These are phyloP conservation scores for Habroteleia sp. DNA, from an alignment of 2,888 invertebrate species.

Conservation along the genomic window DNA sequence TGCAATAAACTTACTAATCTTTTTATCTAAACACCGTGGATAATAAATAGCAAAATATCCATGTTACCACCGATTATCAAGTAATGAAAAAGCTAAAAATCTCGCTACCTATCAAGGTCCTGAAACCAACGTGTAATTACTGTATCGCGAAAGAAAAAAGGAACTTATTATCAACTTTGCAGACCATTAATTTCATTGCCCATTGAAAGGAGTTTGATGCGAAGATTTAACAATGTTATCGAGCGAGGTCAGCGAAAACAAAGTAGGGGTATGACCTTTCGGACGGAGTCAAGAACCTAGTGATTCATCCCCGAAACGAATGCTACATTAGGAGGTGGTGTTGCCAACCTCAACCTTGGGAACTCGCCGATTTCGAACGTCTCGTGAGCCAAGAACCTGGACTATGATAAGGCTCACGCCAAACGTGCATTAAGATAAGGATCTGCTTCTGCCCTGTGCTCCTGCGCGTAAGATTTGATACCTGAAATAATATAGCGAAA, in stretches of 20 bases:
- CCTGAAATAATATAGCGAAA: slow-evolving; percentile 49
- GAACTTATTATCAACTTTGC: no score
- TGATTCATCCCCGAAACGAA: slow-evolving; percentile 23
- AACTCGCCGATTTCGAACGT: slow-evolving; percentile 20
- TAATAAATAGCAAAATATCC: no score
- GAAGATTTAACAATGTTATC: neutral
- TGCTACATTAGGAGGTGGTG: slow-evolving; percentile 5
- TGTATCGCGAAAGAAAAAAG: no score
- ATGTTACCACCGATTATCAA: no score
- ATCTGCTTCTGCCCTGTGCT: slow-evolving; percentile 64
- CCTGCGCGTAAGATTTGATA: slow-evolving; percentile 39
- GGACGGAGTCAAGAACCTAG: slow-evolving; percentile 10
- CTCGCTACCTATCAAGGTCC: no score
- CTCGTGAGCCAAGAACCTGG: slow-evolving; percentile 38
- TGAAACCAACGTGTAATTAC: no score
- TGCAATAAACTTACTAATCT: no score
- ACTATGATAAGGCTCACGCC: slow-evolving; percentile 74
- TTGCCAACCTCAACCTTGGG: slow-evolving; percentile 62
- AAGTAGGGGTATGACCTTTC: slow-evolving; percentile 1
- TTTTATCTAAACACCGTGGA: no score
- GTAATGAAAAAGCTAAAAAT: no score
- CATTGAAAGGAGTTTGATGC: no score
- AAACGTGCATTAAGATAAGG: slow-evolving; percentile 73
- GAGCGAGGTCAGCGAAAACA: neutral
- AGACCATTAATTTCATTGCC: no score